Evolutionary conservation across 2,888 invertebrate species (phyloP).

Genomic region (Cheiracanthium punctorium): DNA sequence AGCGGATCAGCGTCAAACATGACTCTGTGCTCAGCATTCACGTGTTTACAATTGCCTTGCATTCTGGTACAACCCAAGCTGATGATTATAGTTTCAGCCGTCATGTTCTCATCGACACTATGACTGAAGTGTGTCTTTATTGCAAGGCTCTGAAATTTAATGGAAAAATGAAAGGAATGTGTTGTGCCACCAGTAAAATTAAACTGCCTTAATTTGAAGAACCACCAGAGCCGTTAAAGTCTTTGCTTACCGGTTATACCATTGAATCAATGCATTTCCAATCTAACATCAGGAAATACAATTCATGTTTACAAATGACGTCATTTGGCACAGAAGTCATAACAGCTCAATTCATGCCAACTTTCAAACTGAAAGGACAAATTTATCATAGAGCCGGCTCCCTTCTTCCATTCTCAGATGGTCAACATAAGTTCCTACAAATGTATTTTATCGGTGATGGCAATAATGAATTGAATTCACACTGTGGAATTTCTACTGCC

Average conservation of each 20-base stretch:
- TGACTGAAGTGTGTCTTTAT: constrained; percentile 21
- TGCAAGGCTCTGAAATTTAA: constrained; percentile 25
- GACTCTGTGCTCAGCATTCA: too few relatives aligned
- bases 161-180: constrained; percentile 67
- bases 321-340: constrained; percentile 49
- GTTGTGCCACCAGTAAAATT: constrained; percentile 69
- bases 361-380: constrained; percentile 74
- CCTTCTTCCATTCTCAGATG: constrained; percentile 69
- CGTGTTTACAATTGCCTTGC: too few relatives aligned
- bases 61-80: constrained; percentile 12
- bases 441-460: constrained; percentile 39
- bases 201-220: constrained; percentile 61
- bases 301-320: constrained; percentile 66
- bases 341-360: constrained; percentile 35
- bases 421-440: constrained; percentile 74
- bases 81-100: not conserved
- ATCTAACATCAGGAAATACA: constrained; percentile 34
- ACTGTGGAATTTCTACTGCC: not conserved
- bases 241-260: constrained; percentile 39
- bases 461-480: constrained; percentile 20
- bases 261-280: constrained; percentile 19
- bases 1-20: too few relatives aligned
- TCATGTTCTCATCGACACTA: constrained; percentile 33
- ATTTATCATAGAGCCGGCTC: constrained; percentile 72
- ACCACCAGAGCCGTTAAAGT: constrained; percentile 66